Conservation (phyloP, 1,140 invertebrate genomes). For the Penaeus indicus region DNA sequence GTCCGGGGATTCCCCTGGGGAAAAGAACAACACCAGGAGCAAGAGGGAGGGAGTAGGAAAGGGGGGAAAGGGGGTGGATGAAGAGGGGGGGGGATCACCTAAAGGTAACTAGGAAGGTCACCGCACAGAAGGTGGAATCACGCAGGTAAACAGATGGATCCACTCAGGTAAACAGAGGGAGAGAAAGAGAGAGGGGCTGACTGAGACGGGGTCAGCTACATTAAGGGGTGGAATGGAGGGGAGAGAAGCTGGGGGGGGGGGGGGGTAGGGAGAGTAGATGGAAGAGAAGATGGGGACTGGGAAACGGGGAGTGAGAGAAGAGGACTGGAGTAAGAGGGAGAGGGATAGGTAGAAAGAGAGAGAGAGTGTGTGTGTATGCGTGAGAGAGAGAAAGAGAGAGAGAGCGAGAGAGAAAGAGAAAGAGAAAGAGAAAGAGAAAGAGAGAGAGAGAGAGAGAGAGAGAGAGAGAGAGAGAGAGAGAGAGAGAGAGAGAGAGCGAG, state of each 20-base stretch:
- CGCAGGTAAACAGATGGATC: too few relatives aligned
- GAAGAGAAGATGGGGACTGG: not conserved
- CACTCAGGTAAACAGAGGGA: too few relatives aligned
- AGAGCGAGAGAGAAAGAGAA: not conserved
- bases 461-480: conserved; percentile 1
- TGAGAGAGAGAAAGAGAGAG: not conserved
- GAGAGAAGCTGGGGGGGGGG: not conserved
- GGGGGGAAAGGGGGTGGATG: not conserved
- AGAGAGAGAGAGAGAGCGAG: conserved; percentile 16
- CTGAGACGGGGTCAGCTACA: too few relatives aligned
- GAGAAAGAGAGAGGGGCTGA: too few relatives aligned
- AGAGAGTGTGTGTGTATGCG: not conserved
- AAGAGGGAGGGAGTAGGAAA: not conserved
- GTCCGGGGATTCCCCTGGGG: too few relatives aligned
- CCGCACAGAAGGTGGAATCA: too few relatives aligned
- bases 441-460: not conserved
- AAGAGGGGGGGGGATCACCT: too few relatives aligned
- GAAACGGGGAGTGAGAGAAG: not conserved
- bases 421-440: not conserved
- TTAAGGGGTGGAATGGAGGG: too few relatives aligned
- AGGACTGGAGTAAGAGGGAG: not conserved
- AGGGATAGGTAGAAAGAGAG: not conserved
- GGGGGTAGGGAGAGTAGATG: not conserved
- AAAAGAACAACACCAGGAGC: not conserved
- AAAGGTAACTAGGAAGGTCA: too few relatives aligned